Base-by-base conservation (phyloP, 37 sponge, comb jelly and placozoan species). In the Oscarella lobularis region DNA sequence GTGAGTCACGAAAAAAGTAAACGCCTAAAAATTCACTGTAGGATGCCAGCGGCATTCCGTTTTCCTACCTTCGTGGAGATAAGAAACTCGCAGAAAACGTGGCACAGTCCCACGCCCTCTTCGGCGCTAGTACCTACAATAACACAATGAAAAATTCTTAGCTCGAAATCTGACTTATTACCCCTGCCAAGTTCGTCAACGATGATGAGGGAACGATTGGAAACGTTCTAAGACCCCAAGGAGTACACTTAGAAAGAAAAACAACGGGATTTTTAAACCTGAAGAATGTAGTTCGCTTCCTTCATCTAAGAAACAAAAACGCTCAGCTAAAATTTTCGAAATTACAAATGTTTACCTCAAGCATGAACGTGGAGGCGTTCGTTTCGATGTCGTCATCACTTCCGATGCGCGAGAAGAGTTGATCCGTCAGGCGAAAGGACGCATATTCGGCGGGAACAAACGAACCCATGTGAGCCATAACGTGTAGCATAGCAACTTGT, bases 401-500 rank as follows among this genome's bases (percentile, higher is more conserved):
- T 9, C 95, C 99, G 34, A 98, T 94, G 14, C 95, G 77, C 31
- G 92, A 84, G 81, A 98, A 98, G 33, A 98, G 80, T 39, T 94
- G 92, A 73, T 88, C 78, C 41, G 87, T 78, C 5, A 94, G 73
- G 14, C 92, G 74, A 41, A 98, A 88, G 40, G 93, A 86, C 38
- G 95, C 99, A 74, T 94, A 98, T 33, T 83, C 81, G 3, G 99
- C 99, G 6, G 99, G 99, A 2, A 98, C 87, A 81, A 83, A 94
- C 41, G 86, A 88, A 2, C 99, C 99, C 33, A 98, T 79, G 80
- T 96, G 93, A 20, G 93, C 93, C 89, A 98, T 84, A 20, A 98
- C 76, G 66, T 98, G 99, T 31, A 87, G 48, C 31, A 95, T 82
- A 2, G 87, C 91, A 38, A 95, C 69, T 81, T 95, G 91, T 66